Evolutionary conservation across 37 sponge, comb jelly and placozoan genomes (phyloP).

Genomic region (Oopsacas minuta): DNA sequence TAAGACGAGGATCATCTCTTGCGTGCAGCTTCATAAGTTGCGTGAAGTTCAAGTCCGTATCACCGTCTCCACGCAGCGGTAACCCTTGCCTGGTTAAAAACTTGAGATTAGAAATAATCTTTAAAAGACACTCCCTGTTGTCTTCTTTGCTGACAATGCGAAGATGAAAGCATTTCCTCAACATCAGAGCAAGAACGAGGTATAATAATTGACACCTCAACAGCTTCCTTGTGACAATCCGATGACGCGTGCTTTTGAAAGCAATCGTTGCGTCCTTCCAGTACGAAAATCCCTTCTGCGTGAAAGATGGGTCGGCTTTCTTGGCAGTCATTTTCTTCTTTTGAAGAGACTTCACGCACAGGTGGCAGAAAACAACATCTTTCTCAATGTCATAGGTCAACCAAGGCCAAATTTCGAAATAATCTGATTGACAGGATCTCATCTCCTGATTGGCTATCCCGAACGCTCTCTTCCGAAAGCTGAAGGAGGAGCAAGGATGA

Average conservation of each 20-base stretch:
- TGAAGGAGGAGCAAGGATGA: not conserved
- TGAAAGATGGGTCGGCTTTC: conserved; percentile 42
- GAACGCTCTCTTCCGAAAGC: not conserved
- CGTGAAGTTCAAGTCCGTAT: conserved; percentile 8
- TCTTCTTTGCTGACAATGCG: not conserved
- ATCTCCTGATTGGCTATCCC: not conserved
- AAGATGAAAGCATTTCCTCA: conserved; percentile 25
- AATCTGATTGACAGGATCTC: not conserved
- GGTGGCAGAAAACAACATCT: conserved; percentile 1
- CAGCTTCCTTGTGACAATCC: conserved; percentile 57
- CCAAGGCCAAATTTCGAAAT: conserved; percentile 3
- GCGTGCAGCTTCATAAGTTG: conserved; percentile 29
- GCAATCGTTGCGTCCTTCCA: conserved; percentile 57
- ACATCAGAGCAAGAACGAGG: conserved; percentile 31
- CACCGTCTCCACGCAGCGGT: conserved; percentile 37
- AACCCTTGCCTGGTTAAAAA: conserved; percentile 58
- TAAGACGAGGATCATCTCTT: conserved; percentile 27
- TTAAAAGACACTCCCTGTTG: conserved; percentile 37
- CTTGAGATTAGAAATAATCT: conserved; percentile 35
- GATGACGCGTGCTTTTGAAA: conserved; percentile 51
- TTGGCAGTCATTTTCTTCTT: conserved; percentile 17
- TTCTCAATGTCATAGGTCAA: not conserved
- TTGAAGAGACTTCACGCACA: not conserved
- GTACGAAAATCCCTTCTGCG: conserved; percentile 42
- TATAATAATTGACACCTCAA: conserved; percentile 24